Percentiles rank a stretch among this genome's conserved stretches.
Conservation (phyloP, 1,140 invertebrate species). For the Penaeus vannamei region DNA sequence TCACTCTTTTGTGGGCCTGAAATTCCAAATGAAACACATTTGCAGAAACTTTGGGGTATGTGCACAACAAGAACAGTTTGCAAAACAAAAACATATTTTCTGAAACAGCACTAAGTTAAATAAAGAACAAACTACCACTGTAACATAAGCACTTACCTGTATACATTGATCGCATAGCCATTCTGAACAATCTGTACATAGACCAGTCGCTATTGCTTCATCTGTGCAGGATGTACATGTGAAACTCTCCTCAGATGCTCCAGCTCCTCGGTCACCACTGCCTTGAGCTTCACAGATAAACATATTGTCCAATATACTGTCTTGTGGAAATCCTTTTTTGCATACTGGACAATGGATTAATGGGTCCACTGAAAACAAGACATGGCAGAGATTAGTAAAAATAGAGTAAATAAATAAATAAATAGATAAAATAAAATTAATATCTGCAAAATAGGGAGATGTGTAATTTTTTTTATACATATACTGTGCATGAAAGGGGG, state of each 20-base stretch:
- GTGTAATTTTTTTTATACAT: no score
- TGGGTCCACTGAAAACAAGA: constrained; percentile 62
- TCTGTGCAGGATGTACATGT: constrained; percentile 90
- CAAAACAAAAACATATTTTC: no score
- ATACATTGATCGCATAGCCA: constrained; percentile 93
- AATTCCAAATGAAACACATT: constrained; percentile 41
- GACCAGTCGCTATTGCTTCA: constrained; percentile 84
- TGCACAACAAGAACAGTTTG: no score
- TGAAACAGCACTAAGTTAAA: no score
- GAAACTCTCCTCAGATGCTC: constrained; percentile 74
- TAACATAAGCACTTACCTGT: constrained; percentile 73
- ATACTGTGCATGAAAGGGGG: no score
- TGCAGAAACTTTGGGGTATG: no score
- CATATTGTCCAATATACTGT: constrained; percentile 82
- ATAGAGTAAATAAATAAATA: background rate
- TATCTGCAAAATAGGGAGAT: no score
- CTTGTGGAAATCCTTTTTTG: constrained; percentile 76
- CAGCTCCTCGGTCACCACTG: constrained; percentile 69
- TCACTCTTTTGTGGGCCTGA: constrained; percentile 81
- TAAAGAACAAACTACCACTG: no score
- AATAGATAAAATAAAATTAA: no score
- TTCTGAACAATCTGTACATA: constrained; percentile 90
- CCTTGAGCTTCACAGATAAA: constrained; percentile 79
- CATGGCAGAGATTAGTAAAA: background rate
- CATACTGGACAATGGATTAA: constrained; percentile 76